Base-by-base conservation (phyloP, 37 sponge, comb jelly and placozoan species). In the Petrosia ficiformis region DNA sequence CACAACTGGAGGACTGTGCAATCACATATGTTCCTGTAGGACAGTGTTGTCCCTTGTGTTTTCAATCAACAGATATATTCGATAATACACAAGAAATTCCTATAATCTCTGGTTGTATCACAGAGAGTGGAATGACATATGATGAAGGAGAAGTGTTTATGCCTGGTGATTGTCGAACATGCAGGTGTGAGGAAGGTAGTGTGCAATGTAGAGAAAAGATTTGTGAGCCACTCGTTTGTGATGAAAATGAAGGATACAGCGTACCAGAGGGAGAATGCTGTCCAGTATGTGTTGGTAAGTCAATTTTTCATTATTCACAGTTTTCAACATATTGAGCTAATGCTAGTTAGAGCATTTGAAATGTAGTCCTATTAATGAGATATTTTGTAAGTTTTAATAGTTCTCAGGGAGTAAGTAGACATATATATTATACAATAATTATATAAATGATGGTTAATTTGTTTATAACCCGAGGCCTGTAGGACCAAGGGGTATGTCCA, bases 11-110 rank as follows among this genome's bases (percentile, higher is more conserved):
- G 22, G 44, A 71, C 25, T 71, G 72, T 29, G 22, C 42, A 4
- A 41, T 37, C 68, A 38, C 39, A 21, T 48, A 56, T 3, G 14
- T 48, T 19, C 72, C 72, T 25, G 54, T 44, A 25, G 77, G 77
- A 32, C n/a, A 76, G 10, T 76, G 77, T 32, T 76, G 77, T 44
- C 77, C 77, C 21, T 41, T 76, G 6, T 76, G 77, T 64, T 32
- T 33, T 4, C 59, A 56, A 29, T 38, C 21, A 40, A 1, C 6
- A 37, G 70, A 39, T 19, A 4, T 3, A 37, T 36, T 6, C 14
- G n/a, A 4, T 35, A 39, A 67, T 3, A 6, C 41, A 39, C 21
- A 28, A 39, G 42, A 3, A 4, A 39, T 36, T 35, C 37, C 42
- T 4, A 58, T n/a, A n/a, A n/a, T 38, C 54, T 56, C 6, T 2